A percentile compares a stretch with the other conserved stretches of the same genome.
These are phyloP conservation scores for Vanessa atalanta DNA, from an alignment of 1,140 invertebrate genomes.

Conservation along the genomic window DNA sequence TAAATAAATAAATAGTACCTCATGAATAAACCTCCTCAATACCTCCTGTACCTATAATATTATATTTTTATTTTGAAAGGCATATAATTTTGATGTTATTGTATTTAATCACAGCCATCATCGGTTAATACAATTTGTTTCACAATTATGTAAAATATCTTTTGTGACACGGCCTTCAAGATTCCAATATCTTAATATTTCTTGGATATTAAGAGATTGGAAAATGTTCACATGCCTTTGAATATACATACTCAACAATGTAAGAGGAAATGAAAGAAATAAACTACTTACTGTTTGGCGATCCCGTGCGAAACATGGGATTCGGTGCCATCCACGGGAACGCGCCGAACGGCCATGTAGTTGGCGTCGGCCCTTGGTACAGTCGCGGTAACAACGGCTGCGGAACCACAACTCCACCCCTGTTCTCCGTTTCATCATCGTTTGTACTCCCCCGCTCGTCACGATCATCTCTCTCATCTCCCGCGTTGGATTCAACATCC, in stretches of 20 bases:
- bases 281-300: conserved; percentile 66
- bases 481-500: conserved; percentile 69
- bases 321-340: conserved; percentile 78
- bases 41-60: too few relatives aligned
- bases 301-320: conserved; percentile 71
- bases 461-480: conserved; percentile 65
- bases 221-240: too few relatives aligned
- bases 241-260: background rate
- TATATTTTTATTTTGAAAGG: too few relatives aligned
- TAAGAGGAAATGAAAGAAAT: background rate
- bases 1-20: too few relatives aligned
- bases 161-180: too few relatives aligned
- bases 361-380: conserved; percentile 67
- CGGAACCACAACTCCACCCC: conserved; percentile 70
- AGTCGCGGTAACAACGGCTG: conserved; percentile 72
- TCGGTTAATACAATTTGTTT: too few relatives aligned
- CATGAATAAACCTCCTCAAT: too few relatives aligned
- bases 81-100: too few relatives aligned
- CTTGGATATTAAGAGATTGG: too few relatives aligned
- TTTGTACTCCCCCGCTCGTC: conserved; percentile 57
- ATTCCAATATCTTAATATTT: too few relatives aligned
- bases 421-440: conserved; percentile 60
- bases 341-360: conserved; percentile 73
- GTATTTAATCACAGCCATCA: too few relatives aligned
- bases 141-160: too few relatives aligned